These are phyloP conservation scores for Campylomormyrus numenius DNA, from an alignment of 2,113 vertebrate genomes.

Conservation along the genomic window DNA sequence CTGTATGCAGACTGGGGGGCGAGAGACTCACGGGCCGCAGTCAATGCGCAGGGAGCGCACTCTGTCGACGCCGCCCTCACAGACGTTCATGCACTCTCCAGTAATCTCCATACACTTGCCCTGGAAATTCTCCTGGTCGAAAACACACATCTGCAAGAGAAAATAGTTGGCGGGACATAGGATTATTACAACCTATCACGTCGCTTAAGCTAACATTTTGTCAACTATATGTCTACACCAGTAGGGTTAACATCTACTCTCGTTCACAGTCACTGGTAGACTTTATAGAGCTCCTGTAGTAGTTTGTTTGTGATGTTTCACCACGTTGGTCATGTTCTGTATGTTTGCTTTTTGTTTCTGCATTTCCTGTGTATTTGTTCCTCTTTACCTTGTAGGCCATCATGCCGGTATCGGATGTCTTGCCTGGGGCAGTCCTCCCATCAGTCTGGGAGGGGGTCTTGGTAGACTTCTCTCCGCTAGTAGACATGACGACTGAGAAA, in stretches of 20 bases:
- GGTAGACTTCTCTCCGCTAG: conserved; percentile 60
- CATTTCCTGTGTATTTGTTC: not conserved
- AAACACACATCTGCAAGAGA: conserved; percentile 60
- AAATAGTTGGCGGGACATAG: not conserved
- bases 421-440: conserved; percentile 60
- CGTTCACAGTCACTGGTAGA: not conserved
- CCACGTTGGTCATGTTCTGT: not conserved
- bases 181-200: not conserved
- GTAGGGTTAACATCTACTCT: not conserved
- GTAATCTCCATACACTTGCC: conserved; percentile 70
- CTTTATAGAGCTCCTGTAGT: not conserved
- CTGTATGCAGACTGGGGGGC: not conserved
- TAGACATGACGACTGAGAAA: conserved; percentile 60
- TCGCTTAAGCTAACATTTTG: not conserved
- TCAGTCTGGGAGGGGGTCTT: conserved; percentile 68
- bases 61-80: conserved; percentile 66
- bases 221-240: not conserved
- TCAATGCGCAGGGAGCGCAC: conserved; percentile 69
- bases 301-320: not conserved
- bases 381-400: conserved; percentile 62
- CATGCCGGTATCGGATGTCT: conserved; percentile 66
- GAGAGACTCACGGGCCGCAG: conserved; percentile 64
- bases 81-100: conserved; percentile 70
- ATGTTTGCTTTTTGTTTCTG: not conserved
- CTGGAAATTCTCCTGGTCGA: conserved; percentile 76